Evolutionary conservation across 2,888 invertebrate genomes (phyloP), one percentile per base, ranked within the genome.

Genomic region (Eristalis arbustorum): DNA sequence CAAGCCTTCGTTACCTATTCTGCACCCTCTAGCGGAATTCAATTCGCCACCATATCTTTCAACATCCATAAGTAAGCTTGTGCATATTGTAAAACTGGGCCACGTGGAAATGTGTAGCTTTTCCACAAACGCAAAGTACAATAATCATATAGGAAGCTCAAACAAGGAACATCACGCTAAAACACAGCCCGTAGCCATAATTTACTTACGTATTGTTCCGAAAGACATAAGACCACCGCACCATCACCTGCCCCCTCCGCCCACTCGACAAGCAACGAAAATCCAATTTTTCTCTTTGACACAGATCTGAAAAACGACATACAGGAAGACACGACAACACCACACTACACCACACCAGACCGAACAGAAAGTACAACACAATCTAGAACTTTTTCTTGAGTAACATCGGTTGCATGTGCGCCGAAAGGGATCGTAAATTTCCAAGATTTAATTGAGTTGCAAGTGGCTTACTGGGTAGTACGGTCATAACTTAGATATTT

Each of bases 401-500:
- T 40, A 31, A 49, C 22, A 23, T 67, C 23, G 40, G 23, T 59
- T 18, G 49, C 49, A 49, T 28, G 14, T 59, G 75, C 25, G 23
- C 68, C 68, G n/a, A 68, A 68, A 68, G n/a, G 18, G 28, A 49
- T 69, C 79, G 69, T 84, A 84, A 84, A 79, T 31, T 62, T 25
- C 31, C 42, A 40, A 69, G 79, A 74, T 79, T 84, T 66, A 76
- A 77, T 69, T 84, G 73, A 68, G 56, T 56, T 63, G 34, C 77
- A 68, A 63, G 82, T 68, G 68, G 40, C 37, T 49, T 37, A 66
- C 62, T 68, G 22, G 23, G 49, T 37, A 68, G 49, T 49, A 18
- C 49, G 14, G 49, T 68, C 76, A 62, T 68, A 61, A 62, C 34
- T 73, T 67, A 62, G n/a, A 42, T 34, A 0, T 62, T 13, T 68